These are phyloP conservation scores for Novumbra hubbsi DNA, from an alignment of 2,797 vertebrate genomes.

Conservation along the genomic window DNA sequence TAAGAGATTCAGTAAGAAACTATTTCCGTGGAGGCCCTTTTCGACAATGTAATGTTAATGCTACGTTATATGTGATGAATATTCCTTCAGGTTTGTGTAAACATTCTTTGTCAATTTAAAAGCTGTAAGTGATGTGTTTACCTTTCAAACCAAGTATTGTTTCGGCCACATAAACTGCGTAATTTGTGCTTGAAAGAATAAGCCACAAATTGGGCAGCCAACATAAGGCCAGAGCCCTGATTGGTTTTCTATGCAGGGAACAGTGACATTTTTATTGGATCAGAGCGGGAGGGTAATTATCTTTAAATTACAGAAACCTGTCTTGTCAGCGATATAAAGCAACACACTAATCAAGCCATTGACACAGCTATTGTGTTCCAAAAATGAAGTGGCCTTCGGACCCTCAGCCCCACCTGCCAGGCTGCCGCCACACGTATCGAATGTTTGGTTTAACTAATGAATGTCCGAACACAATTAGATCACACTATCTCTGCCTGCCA, in stretches of 20 bases:
- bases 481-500: constrained; percentile 75
- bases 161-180: constrained; percentile 7
- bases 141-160: neutral
- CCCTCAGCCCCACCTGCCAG: constrained; percentile 41
- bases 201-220: constrained; percentile 45
- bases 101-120: neutral
- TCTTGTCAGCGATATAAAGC: constrained; percentile 74
- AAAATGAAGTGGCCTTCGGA: constrained; percentile 69
- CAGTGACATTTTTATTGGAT: constrained; percentile 65
- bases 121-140: neutral
- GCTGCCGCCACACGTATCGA: constrained; percentile 41
- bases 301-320: constrained; percentile 71
- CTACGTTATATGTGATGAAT: neutral
- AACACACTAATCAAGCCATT: constrained; percentile 72
- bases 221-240: constrained; percentile 44
- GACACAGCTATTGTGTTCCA: constrained; percentile 65
- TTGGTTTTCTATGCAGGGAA: constrained; percentile 65
- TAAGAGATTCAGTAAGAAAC: constrained; percentile 36
- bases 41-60: neutral
- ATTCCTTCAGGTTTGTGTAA: neutral
- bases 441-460: constrained; percentile 75
- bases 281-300: constrained; percentile 71
- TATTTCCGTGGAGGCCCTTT: constrained; percentile 14
- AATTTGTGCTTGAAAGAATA: constrained; percentile 54
- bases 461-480: constrained; percentile 76